phyloP scores from a whole-genome alignment of 2,113 vertebrate genomes.

The Grammomys dolichurus region DNA sequence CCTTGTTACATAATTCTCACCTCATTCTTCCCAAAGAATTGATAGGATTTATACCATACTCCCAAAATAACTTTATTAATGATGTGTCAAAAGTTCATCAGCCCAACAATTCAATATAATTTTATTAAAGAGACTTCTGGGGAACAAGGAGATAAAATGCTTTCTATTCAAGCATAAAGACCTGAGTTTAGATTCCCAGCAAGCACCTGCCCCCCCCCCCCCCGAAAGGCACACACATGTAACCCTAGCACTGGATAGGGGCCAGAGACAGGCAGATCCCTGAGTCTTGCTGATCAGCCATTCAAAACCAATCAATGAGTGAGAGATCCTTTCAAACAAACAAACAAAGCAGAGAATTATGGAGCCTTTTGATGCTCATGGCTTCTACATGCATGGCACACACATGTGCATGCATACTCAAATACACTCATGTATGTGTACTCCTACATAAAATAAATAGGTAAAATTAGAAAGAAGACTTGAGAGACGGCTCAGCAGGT shows the following conservation, averaged over 20 bases:
- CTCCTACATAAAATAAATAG: neutral
- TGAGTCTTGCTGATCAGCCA: neutral
- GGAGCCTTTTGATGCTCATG: neutral
- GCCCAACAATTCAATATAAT: neutral
- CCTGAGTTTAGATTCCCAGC: neutral
- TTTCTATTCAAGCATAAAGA: neutral
- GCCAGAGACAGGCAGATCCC: neutral
- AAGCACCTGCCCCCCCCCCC: too few relatives aligned
- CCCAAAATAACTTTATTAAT: conserved; percentile 15
- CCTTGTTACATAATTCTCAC: neutral
- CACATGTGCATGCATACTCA: neutral
- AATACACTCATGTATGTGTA: neutral
- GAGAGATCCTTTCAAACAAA: neutral
- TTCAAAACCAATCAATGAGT: neutral
- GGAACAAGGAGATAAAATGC: neutral
- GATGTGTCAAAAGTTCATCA: neutral
- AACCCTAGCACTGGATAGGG: neutral
- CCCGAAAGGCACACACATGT: neutral
- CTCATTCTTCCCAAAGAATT: neutral
- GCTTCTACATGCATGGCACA: neutral
- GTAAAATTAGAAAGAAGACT: neutral
- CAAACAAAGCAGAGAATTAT: neutral
- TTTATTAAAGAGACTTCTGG: neutral
- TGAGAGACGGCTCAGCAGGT: neutral
- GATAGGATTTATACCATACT: neutral